These are phyloP conservation scores for Cisticola juncidis DNA, from an alignment of 2,113 vertebrate species.

Conservation along the genomic window DNA sequence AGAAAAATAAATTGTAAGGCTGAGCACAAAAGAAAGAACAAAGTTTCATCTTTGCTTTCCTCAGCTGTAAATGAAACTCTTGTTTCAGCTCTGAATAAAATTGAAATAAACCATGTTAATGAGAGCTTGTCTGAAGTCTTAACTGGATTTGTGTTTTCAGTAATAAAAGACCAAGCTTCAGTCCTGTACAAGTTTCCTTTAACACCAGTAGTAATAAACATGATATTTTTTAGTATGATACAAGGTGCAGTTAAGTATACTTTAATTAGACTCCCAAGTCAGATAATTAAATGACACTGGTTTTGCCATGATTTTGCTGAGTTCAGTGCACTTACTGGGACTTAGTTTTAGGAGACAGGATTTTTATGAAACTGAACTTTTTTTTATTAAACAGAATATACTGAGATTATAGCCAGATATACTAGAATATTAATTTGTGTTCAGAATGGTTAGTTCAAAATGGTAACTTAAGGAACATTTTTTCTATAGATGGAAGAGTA, in stretches of 20 bases:
- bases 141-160: background rate
- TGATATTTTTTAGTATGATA: background rate
- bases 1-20: constrained; percentile 69
- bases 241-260: background rate
- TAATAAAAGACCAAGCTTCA: background rate
- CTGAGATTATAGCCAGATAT: background rate
- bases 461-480: background rate
- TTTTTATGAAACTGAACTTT: background rate
- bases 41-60: constrained; percentile 69
- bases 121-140: background rate
- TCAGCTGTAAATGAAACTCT: constrained; percentile 53
- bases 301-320: background rate
- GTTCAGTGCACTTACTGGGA: background rate
- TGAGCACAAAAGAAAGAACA: constrained; percentile 62
- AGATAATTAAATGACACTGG: background rate
- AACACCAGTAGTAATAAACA: background rate
- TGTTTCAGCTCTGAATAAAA: constrained; percentile 45
- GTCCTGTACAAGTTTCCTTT: background rate
- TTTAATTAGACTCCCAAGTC: background rate
- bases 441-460: constrained; percentile 2
- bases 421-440: constrained; percentile 1
- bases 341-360: background rate
- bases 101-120: constrained; percentile 41
- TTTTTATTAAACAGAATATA: background rate
- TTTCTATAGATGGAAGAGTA: constrained; percentile 2